A percentile compares a stretch with the other conserved stretches of the same genome.
Evolutionary conservation across 2,888 invertebrate species (phyloP).

Genomic region (Trissolcus japonicus): DNA sequence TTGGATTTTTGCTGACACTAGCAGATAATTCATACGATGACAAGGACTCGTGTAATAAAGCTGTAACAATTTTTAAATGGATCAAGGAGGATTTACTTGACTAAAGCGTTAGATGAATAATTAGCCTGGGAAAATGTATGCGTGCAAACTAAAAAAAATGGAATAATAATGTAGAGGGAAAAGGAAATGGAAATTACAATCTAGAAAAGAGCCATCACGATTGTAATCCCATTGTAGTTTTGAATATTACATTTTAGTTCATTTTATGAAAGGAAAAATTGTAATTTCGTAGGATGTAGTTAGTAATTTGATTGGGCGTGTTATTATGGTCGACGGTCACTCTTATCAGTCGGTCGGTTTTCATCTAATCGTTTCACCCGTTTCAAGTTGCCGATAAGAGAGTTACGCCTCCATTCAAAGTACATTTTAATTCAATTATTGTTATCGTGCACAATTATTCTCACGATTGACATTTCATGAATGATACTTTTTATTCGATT

Average conservation of each 20-base stretch:
- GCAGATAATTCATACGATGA: constrained; percentile 19
- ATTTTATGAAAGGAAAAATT: background rate
- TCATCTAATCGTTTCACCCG: constrained; percentile 32
- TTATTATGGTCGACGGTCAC: constrained; percentile 15
- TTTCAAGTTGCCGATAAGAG: constrained; percentile 24
- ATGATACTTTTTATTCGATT: constrained; percentile 22
- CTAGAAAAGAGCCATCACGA: background rate
- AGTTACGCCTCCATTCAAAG: constrained; percentile 33
- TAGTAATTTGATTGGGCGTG: constrained; percentile 3
- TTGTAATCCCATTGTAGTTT: too few relatives aligned
- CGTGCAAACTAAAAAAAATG: background rate
- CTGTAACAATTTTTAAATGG: constrained; percentile 24
- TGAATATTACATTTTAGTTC: background rate
- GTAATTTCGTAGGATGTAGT: constrained; percentile 2
- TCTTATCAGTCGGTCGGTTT: constrained; percentile 29
- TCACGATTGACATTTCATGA: constrained; percentile 24
- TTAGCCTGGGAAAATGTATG: constrained; percentile 19
- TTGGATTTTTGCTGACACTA: constrained; percentile 1
- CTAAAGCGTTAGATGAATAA: constrained; percentile 3
- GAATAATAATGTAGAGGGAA: background rate
- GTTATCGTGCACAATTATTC: constrained; percentile 12
- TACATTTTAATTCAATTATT: constrained; percentile 39
- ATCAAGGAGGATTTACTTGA: constrained; percentile 40
- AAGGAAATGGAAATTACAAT: background rate
- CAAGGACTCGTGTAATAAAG: constrained; percentile 35